Percentiles rank a stretch among this genome's conserved stretches.
Conservation (phyloP, 2,797 vertebrate species). For the Micromesistius poutassou region DNA sequence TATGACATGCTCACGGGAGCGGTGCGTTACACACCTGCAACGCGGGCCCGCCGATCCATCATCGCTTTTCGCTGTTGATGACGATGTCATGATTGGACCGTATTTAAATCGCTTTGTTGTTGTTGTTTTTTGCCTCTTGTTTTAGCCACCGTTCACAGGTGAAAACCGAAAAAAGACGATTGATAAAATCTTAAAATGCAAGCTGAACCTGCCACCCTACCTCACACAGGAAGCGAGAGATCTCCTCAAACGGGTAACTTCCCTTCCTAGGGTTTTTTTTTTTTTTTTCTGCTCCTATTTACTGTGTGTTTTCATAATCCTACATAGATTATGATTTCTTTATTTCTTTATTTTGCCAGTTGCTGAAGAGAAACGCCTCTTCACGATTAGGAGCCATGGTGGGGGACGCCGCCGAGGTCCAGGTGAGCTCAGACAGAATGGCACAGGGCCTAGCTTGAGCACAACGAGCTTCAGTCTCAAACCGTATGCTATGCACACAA, state of each 20-base stretch:
- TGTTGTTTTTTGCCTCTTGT: neutral
- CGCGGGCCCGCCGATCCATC: neutral
- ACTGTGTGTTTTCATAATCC: neutral
- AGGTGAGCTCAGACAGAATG: slow-evolving; percentile 71
- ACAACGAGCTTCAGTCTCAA: neutral
- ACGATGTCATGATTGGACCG: neutral
- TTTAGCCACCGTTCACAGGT: slow-evolving; percentile 92
- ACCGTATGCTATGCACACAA: neutral
- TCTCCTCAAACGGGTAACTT: slow-evolving; percentile 90
- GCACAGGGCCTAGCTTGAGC: neutral
- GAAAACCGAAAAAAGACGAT: slow-evolving; percentile 98
- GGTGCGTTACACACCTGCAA: slow-evolving; percentile 77
- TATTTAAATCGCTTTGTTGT: neutral
- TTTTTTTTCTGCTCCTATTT: neutral
- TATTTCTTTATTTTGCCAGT: slow-evolving; percentile 62
- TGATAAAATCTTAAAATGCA: slow-evolving; percentile 98
- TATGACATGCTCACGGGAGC: slow-evolving; percentile 99
- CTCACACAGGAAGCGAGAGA: slow-evolving; percentile 99
- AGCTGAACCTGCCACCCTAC: slow-evolving; percentile 98
- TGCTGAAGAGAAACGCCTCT: slow-evolving; percentile 98
- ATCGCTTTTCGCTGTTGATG: neutral
- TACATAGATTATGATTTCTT: neutral
- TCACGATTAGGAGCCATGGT: slow-evolving; percentile 89
- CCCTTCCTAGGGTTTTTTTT: neutral
- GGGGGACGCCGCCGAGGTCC: slow-evolving; percentile 93